Base-by-base conservation (phyloP, 2,888 invertebrate genomes). In the Fabriciana adippe region DNA sequence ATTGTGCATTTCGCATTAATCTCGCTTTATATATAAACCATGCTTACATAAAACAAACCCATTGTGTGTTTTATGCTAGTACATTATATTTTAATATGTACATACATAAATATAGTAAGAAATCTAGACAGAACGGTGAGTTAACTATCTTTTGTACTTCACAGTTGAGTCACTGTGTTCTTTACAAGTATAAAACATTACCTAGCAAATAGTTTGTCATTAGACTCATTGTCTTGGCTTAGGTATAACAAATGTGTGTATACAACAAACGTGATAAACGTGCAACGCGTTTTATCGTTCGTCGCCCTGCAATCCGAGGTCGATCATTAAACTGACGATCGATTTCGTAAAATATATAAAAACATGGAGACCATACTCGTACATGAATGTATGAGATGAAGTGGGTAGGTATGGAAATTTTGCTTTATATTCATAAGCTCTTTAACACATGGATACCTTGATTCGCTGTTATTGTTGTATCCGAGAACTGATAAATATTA, bases 401-500 rank as follows among this genome's bases (percentile, higher is more conserved):
- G 66, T 79, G 77, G 73, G 73, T 79, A 75, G 75, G 72, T 79
- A 83, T 85, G 80, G 79, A 80, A 84, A 86, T 84, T 72, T 79
- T 74, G 78, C 75, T 89, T 85, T 84, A 85, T 85, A 89, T 90
- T 90, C 84, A 89, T 86, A 83, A 83, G 82, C 78, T 83, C 70
- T 79, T 82, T 80, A 80, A 80, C 81, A 82, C 81, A 81, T 72
- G 76, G 78, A 84, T 81, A 81, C 81, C 83, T 85, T 83, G 83
- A 82, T 85, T 82, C 81, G 80, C 76, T 81, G 81, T 82, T 84
- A 81, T 84, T 83, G 80, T 83, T 80, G 77, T 81, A 79, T 75
- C 80, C 76, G 81, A 80, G 79, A 85, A 79, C 82, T 86, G 81
- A 83, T 90, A 82, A 89, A 91, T 91, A 90, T 90, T 87, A 81